A percentile compares a stretch with the other conserved stretches of the same genome.
Conservation (phyloP, 2,888 invertebrate species). For the Galeopsomyia nigrocyanea region DNA sequence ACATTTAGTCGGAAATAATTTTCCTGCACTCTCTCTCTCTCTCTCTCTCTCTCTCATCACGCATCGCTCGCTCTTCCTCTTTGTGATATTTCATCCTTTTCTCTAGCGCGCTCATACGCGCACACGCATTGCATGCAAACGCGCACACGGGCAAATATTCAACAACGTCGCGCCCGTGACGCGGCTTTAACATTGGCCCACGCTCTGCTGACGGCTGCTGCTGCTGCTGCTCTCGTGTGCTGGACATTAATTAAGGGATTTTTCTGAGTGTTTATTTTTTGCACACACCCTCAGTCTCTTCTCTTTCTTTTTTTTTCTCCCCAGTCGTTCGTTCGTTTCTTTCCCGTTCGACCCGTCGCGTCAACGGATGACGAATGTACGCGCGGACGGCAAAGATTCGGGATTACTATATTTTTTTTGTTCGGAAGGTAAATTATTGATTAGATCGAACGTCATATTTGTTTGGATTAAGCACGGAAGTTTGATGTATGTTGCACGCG, state of each 20-base stretch:
- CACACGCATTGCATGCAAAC: slow-evolving; percentile 14
- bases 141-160: slow-evolving; percentile 23
- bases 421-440: slow-evolving; percentile 41
- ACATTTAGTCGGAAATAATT: slow-evolving; percentile 45
- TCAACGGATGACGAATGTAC: slow-evolving; percentile 37
- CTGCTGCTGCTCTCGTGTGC: slow-evolving; percentile 30
- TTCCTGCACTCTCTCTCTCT: background rate
- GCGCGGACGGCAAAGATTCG: slow-evolving; percentile 37
- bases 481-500: slow-evolving; percentile 30
- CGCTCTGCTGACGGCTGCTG: slow-evolving; percentile 36
- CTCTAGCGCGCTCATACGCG: slow-evolving; percentile 4
- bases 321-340: background rate
- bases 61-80: slow-evolving; percentile 26
- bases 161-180: slow-evolving; percentile 43
- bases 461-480: slow-evolving; percentile 39
- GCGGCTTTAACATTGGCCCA: slow-evolving; percentile 47
- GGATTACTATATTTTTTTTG: slow-evolving; percentile 36
- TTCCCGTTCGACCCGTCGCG: background rate
- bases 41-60: slow-evolving; percentile 1
- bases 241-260: slow-evolving; percentile 50
- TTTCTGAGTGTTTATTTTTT: slow-evolving; percentile 48
- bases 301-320: background rate
- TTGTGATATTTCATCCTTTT: slow-evolving; percentile 47
- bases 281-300: background rate
- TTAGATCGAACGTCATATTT: slow-evolving; percentile 35